phyloP scores from a whole-genome alignment of 2,797 vertebrate species.

The Coccyzus lansbergi region DNA sequence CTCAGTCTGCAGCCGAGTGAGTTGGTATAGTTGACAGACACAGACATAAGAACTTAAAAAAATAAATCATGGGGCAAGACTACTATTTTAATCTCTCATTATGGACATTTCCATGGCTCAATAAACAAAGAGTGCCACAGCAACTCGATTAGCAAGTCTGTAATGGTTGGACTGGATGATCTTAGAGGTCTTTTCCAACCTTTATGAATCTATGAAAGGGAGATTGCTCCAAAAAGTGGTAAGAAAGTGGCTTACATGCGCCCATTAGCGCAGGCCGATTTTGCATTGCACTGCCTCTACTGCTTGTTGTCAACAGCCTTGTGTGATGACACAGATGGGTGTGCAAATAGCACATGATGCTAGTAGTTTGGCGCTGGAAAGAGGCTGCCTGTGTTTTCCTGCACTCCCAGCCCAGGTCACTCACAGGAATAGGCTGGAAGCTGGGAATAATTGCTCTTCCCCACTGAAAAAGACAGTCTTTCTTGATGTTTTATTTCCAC shows the following conservation, averaged over 20 bases:
- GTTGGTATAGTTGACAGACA: accelerated
- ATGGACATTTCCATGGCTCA: conserved; percentile 59
- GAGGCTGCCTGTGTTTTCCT: not conserved
- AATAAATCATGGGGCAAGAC: not conserved
- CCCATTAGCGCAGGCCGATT: accelerated
- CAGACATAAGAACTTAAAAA: not conserved
- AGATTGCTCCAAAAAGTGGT: not conserved
- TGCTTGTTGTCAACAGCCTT: not conserved
- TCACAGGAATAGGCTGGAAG: not conserved
- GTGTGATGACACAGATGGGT: not conserved
- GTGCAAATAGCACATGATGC: not conserved
- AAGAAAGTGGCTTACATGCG: not conserved
- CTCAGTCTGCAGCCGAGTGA: accelerated
- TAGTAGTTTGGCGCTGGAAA: not conserved
- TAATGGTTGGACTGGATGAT: not conserved
- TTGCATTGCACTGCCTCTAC: not conserved
- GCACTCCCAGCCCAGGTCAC: accelerated
- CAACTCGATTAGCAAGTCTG: conserved; percentile 4
- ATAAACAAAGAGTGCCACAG: conserved; percentile 47
- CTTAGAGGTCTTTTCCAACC: too few relatives aligned
- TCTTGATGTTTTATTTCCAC: not conserved
- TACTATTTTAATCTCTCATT: conserved; percentile 73
- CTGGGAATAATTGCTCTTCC: not conserved
- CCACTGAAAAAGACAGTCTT: not conserved
- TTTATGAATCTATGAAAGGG: not conserved